phyloP scores from a whole-genome alignment of 2,113 vertebrate genomes.

The Chaenogobius annularis region DNA sequence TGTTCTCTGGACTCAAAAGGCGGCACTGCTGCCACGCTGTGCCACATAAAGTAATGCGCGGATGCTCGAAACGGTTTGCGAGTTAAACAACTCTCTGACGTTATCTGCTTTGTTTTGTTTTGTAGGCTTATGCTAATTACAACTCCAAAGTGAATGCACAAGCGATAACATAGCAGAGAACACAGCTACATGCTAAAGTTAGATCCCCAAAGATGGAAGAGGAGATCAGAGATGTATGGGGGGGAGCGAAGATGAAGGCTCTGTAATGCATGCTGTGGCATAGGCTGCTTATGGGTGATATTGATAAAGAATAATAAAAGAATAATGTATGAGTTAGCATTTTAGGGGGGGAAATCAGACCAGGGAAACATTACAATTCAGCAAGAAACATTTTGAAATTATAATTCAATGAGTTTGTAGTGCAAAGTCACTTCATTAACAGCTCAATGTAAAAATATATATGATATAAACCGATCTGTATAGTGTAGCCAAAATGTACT shows the following conservation, averaged over 20 bases:
- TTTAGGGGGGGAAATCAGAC: background rate
- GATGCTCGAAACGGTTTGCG: background rate
- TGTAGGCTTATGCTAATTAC: background rate
- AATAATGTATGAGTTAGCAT: background rate
- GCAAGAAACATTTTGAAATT: background rate
- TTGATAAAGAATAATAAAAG: constrained; percentile 9
- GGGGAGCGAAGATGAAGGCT: background rate
- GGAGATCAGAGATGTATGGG: constrained; percentile 6
- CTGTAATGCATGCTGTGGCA: background rate
- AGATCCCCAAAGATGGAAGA: constrained; percentile 1
- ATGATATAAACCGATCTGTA: background rate
- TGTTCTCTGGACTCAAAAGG: background rate
- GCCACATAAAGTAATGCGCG: background rate
- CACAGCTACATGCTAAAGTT: constrained; percentile 14
- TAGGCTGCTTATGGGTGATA: background rate
- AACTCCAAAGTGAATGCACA: background rate
- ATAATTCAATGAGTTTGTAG: background rate
- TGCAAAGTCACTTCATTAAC: background rate
- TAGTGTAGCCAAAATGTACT: background rate
- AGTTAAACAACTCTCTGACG: background rate
- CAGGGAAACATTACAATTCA: background rate
- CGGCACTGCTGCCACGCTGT: background rate
- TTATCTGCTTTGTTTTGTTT: constrained; percentile 3
- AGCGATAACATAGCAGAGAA: background rate
- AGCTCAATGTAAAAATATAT: background rate